Conservation (phyloP, 2,888 invertebrate species). For the Abrostola tripartita region DNA sequence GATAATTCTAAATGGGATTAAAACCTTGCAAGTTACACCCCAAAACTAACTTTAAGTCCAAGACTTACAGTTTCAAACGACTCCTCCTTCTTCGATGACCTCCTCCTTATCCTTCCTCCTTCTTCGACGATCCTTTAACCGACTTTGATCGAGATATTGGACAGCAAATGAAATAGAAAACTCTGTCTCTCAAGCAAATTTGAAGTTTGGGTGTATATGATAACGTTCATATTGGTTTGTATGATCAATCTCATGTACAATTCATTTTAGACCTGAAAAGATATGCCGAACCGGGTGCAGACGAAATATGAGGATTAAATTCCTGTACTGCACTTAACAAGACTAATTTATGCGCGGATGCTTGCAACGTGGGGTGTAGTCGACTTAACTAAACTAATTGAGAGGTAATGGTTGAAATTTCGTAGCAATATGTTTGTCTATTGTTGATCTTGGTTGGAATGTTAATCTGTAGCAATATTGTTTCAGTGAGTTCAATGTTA, state of each 20-base stretch:
- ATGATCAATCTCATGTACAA: slow-evolving; percentile 61
- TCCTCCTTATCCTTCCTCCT: too few species aligned
- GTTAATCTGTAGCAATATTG: slow-evolving; percentile 15
- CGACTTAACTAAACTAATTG: slow-evolving; percentile 85
- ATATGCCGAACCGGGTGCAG: slow-evolving; percentile 83
- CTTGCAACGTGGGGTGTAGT: slow-evolving; percentile 69
- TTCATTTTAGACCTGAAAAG: slow-evolving; percentile 83
- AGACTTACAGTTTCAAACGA: slow-evolving; percentile 11
- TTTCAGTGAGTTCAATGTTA: neutral
- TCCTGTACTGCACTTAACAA: slow-evolving; percentile 87
- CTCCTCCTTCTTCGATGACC: too few species aligned
- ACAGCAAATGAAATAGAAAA: slow-evolving; percentile 36
- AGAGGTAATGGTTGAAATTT: slow-evolving; percentile 82
- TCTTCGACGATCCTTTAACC: too few species aligned
- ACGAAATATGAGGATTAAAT: slow-evolving; percentile 88
- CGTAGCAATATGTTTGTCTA: slow-evolving; percentile 68
- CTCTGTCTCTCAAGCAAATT: slow-evolving; percentile 56
- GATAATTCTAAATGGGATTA: slow-evolving; percentile 53
- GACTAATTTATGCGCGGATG: slow-evolving; percentile 85
- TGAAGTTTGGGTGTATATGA: slow-evolving; percentile 55
- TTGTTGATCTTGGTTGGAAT: slow-evolving; percentile 38
- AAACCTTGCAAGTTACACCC: slow-evolving; percentile 12
- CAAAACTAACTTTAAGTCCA: slow-evolving; percentile 38
- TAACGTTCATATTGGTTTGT: slow-evolving; percentile 68
- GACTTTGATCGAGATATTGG: slow-evolving; percentile 26